Evolutionary conservation across 2,888 invertebrate species (phyloP), one percentile per base, ranked within the genome.

Genomic region (Lasioglossum morio): DNA sequence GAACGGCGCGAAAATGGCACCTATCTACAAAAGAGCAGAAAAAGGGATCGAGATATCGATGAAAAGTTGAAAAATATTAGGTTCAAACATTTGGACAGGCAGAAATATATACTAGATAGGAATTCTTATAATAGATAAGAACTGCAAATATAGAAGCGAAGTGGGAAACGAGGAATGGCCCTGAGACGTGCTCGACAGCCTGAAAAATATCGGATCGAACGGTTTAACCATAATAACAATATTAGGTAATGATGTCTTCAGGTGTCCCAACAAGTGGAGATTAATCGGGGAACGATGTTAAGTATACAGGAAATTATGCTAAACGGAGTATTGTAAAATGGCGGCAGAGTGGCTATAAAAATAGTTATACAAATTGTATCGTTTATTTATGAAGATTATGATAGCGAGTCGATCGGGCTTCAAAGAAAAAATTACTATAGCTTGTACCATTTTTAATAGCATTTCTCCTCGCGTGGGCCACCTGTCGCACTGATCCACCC

Each of bases 401-500:
- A 4, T 34, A 19, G 23, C 23, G 2, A 23, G 23, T 69, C 0
- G 63, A 66, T 69, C 69, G 37, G 37, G 16, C 16, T 1, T 5
- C 16, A 12, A 69, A 23, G 10, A 23, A 10, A 23, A 37, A n/a
- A n/a, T 69, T 69, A 69, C 66, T 34, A 37, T 66, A 34, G 30
- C 27, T 30, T 19, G 0, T 30, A 16, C 1, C 2, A 5, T 30
- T 72, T 27, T 14, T 10, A 30, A 16, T 46, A 8, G 30, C 53
- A 37, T 40, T 69, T 69, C 60, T 48, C 46, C 27, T 82, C 19
- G 8, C 69, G 72, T 73, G 37, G 48, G 34, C 84, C 88, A 87
- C 84, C 87, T 88, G 88, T 79, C 81, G 70, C 73, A 70, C 77
- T 60, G 85, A 89, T 88, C 83, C 77, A 77, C 77, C 83, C 83